phyloP scores from a whole-genome alignment of 1,140 invertebrate genomes.

The Ctenoplectra terminalis region DNA sequence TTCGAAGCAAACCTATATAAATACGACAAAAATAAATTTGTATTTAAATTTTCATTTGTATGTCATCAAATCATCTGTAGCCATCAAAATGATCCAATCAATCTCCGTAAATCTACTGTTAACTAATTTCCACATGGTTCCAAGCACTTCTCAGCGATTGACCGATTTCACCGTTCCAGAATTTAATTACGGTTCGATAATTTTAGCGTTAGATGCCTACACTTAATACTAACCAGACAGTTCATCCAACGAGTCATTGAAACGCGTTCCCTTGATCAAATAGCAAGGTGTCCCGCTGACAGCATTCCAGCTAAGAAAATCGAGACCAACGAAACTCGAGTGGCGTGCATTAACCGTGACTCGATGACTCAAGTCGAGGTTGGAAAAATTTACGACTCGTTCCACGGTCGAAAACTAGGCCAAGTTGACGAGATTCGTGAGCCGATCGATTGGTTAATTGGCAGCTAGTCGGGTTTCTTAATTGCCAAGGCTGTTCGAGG shows the following conservation, averaged over 20 bases:
- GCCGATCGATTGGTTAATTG: background rate
- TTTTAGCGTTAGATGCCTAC: no score
- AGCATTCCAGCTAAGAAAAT: slow-evolving; percentile 11
- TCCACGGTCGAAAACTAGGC: background rate
- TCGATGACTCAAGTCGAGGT: slow-evolving; percentile 21
- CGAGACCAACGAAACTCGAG: slow-evolving; percentile 3
- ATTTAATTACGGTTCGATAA: no score
- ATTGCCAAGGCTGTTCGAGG: background rate
- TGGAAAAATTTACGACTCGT: background rate
- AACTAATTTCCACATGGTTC: no score
- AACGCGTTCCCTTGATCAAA: background rate
- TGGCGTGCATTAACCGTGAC: slow-evolving; percentile 16
- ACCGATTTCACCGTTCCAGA: no score
- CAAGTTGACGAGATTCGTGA: slow-evolving; percentile 16
- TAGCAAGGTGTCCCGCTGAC: background rate
- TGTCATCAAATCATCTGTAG: no score
- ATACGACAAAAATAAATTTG: no score
- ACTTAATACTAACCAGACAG: no score
- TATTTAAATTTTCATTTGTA: no score
- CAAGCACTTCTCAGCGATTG: no score
- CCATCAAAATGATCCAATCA: no score
- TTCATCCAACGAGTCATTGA: background rate
- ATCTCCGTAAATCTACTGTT: no score
- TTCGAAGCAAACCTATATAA: no score
- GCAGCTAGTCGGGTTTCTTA: background rate